phyloP scores from a whole-genome alignment of 92 coral and sea anemone genomes.

The Heteractis magnifica region DNA sequence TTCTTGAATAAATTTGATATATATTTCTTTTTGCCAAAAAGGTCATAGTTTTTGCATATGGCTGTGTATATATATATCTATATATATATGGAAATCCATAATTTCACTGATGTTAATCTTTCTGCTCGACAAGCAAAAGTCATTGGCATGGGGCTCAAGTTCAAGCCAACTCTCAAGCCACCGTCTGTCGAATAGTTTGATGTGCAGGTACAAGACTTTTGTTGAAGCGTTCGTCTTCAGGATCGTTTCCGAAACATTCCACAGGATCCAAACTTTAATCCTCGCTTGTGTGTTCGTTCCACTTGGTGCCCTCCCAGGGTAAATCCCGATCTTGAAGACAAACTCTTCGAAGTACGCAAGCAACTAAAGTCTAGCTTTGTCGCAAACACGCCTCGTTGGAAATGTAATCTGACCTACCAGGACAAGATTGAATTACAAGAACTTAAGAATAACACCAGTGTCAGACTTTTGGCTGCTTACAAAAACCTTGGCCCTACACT shows the following conservation, averaged over 20 bases:
- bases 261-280: constrained; percentile 35
- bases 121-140: constrained; percentile 34
- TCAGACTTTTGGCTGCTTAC: no score
- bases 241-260: constrained; percentile 29
- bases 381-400: constrained; percentile 29
- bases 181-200: constrained; percentile 55
- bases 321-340: constrained; percentile 49
- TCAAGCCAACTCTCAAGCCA: constrained; percentile 51
- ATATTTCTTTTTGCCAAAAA: no score
- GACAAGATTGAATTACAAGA: constrained; percentile 28
- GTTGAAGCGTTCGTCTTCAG: neutral
- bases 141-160: constrained; percentile 51
- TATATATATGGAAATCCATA: constrained; percentile 62
- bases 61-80: no score
- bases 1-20: no score
- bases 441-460: neutral
- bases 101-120: constrained; percentile 19
- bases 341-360: constrained; percentile 41
- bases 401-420: constrained; percentile 24
- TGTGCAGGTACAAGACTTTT: constrained; percentile 44
- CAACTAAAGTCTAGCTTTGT: constrained; percentile 29
- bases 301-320: constrained; percentile 34
- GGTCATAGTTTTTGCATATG: no score
- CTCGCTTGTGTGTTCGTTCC: constrained; percentile 27
- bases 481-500: no score